These are phyloP conservation scores for Callinectes sapidus DNA, from an alignment of 2,888 invertebrate genomes.

Conservation along the genomic window DNA sequence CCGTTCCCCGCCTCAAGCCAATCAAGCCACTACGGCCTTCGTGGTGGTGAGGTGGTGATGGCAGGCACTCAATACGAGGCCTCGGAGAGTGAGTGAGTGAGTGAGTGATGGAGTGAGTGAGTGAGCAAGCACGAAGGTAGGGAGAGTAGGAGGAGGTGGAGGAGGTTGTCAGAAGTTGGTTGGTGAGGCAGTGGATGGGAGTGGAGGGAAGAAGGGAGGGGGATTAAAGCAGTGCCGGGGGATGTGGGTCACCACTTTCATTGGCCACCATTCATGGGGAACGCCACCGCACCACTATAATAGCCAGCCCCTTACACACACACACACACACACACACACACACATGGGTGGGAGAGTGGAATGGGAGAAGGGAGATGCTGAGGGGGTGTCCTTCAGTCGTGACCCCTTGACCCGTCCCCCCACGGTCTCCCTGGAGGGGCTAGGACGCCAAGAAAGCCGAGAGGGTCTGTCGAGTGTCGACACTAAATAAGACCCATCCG, in stretches of 20 bases:
- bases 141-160: background rate
- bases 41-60: slow-evolving; percentile 1
- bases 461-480: slow-evolving; percentile 15
- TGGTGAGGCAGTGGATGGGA: background rate
- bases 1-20: slow-evolving; percentile 31
- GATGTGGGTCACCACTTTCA: slow-evolving; percentile 58
- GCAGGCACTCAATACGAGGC: background rate
- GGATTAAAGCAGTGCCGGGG: slow-evolving; percentile 29
- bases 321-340: background rate
- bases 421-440: background rate
- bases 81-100: slow-evolving; percentile 24
- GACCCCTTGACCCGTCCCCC: background rate
- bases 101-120: background rate
- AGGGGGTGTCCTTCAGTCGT: slow-evolving; percentile 3
- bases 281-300: slow-evolving; percentile 33
- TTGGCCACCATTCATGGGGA: slow-evolving; percentile 58
- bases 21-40: slow-evolving; percentile 25
- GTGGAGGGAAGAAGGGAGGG: slow-evolving; percentile 30
- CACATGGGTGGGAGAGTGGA: too few species aligned
- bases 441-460: slow-evolving; percentile 17
- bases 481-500: slow-evolving; percentile 36
- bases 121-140: background rate
- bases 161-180: background rate
- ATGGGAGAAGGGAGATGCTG: background rate
- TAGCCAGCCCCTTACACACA: background rate